Evolutionary conservation across 2,797 vertebrate species (phyloP).

Genomic region (Parambassis ranga): DNA sequence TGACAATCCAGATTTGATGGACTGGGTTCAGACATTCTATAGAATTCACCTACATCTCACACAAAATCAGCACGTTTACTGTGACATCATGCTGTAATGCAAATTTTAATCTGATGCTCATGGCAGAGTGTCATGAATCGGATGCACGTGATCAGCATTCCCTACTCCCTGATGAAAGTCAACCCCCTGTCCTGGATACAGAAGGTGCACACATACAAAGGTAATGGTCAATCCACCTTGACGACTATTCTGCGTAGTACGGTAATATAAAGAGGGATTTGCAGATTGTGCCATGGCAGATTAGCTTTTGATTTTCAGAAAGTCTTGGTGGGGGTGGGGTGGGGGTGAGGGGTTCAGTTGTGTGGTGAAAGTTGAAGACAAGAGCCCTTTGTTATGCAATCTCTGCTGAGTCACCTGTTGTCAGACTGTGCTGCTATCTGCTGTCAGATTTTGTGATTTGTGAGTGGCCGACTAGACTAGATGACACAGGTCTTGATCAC

Average conservation of each 20-base stretch:
- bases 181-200: conserved; percentile 98
- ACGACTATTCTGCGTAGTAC: background rate
- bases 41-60: background rate
- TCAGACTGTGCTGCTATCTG: conserved; percentile 14
- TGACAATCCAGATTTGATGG: conserved; percentile 1
- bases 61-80: conserved; percentile 2
- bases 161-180: conserved; percentile 97
- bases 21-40: background rate
- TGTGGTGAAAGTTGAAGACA: background rate
- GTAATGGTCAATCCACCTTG: conserved; percentile 61
- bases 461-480: conserved; percentile 10
- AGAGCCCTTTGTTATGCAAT: background rate
- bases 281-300: too few relatives aligned
- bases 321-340: too few relatives aligned
- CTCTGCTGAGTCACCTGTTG: conserved; percentile 40
- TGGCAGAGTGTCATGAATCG: conserved; percentile 93
- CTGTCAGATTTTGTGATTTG: conserved; percentile 11
- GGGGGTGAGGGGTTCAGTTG: background rate
- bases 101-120: conserved; percentile 18
- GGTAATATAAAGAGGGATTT: background rate
- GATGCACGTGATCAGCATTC: conserved; percentile 96
- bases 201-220: conserved; percentile 94
- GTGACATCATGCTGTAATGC: conserved; percentile 4
- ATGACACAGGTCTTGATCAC: conserved; percentile 5
- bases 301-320: too few relatives aligned